phyloP scores from a whole-genome alignment of 2,888 invertebrate species.

The Spisula solida region DNA sequence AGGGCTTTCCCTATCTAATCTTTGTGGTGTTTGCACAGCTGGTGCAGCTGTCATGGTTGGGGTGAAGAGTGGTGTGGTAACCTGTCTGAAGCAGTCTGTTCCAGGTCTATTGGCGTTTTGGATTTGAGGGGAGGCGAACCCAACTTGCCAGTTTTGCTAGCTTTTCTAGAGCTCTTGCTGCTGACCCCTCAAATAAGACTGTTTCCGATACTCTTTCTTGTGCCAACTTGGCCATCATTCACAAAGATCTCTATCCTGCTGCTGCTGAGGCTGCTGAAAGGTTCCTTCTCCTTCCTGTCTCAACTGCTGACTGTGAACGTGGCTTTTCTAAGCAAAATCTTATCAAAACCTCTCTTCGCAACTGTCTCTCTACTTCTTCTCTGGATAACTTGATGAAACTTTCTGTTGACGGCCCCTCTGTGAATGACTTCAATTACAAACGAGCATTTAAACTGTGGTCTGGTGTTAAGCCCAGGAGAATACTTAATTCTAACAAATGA shows the following conservation, averaged over 20 bases:
- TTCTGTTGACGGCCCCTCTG: not conserved
- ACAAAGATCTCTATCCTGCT: not conserved
- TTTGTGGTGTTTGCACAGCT: too few relatives aligned
- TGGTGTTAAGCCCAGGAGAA: not conserved
- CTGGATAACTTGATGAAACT: too few relatives aligned
- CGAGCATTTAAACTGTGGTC: not conserved
- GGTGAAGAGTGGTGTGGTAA: slow-evolving; percentile 60
- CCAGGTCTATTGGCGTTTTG: slow-evolving; percentile 57
- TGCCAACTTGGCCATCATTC: slow-evolving; percentile 19
- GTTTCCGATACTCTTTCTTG: not conserved
- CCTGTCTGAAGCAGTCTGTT: slow-evolving; percentile 51
- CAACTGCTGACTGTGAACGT: not conserved
- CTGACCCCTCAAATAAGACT: slow-evolving; percentile 9
- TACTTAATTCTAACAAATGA: too few relatives aligned
- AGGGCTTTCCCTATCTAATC: slow-evolving; percentile 35
- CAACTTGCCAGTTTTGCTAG: too few relatives aligned
- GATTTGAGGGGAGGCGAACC: slow-evolving; percentile 17
- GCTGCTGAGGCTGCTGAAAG: too few relatives aligned
- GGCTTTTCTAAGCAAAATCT: not conserved
- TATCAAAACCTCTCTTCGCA: not conserved
- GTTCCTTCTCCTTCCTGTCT: too few relatives aligned
- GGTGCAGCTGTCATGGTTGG: not conserved
- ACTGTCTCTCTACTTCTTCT: not conserved
- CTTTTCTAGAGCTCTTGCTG: too few relatives aligned
- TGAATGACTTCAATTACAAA: not conserved